These are phyloP conservation scores for Andrena fulva DNA, from an alignment of 2,888 invertebrate genomes.

Conservation along the genomic window DNA sequence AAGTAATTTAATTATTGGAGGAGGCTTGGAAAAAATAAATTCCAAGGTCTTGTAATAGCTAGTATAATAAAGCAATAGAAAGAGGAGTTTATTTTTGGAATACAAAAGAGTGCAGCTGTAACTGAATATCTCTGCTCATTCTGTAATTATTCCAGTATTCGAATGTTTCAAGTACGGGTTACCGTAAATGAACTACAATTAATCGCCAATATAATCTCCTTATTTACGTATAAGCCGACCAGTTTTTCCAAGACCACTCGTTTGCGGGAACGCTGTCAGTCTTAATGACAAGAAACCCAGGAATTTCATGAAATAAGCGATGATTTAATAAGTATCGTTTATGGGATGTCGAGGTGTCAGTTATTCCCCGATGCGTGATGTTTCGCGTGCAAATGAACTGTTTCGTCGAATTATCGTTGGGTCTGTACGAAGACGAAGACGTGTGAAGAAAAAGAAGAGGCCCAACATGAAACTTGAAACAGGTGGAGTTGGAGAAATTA, in stretches of 20 bases:
- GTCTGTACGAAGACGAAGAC: no score
- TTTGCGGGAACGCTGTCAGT: background rate
- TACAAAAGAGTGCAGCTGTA: no score
- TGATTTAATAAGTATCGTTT: slow-evolving; percentile 6
- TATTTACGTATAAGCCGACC: slow-evolving; percentile 3
- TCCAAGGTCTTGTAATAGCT: no score
- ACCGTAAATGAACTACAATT: slow-evolving; percentile 2
- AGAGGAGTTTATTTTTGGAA: no score
- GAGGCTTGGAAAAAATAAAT: no score
- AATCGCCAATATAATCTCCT: slow-evolving; percentile 24
- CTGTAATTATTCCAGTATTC: no score
- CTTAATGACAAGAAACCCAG: slow-evolving; percentile 10
- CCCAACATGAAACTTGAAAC: no score
- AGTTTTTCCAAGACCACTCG: slow-evolving; percentile 1
- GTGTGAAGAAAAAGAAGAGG: no score
- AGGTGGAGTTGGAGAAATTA: no score
- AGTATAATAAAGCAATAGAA: no score
- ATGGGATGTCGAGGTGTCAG: slow-evolving; percentile 1
- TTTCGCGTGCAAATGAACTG: background rate
- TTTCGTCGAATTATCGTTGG: background rate
- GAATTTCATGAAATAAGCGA: slow-evolving; percentile 7
- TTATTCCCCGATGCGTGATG: background rate
- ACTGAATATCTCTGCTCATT: no score
- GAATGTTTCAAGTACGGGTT: slow-evolving; percentile 1
- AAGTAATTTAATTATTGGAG: no score